Conservation (phyloP, 2,113 vertebrate species). For the Bos taurus region ARS-UCD2.0 NC_037357.1:125955001-125955500, state of each 20-base stretch:
- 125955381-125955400: background rate
- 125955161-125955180: background rate
- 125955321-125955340: background rate
- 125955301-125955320: background rate
- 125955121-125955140: background rate
- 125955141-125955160: background rate
- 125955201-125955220: background rate
- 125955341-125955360: background rate
- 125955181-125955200: background rate
- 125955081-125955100: background rate
- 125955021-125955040: background rate
- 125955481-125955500: background rate
- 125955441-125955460: background rate
- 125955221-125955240: background rate
- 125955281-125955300: background rate
- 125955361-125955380: background rate
- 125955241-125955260: background rate
- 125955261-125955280: background rate
- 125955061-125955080: background rate
- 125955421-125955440: background rate
- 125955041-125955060: background rate
- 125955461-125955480: background rate
- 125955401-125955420: background rate
- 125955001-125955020: background rate
- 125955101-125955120: background rate